These are phyloP conservation scores for Eurosta solidaginis DNA, from an alignment of 1,140 invertebrate species.

Conservation along the genomic window DNA sequence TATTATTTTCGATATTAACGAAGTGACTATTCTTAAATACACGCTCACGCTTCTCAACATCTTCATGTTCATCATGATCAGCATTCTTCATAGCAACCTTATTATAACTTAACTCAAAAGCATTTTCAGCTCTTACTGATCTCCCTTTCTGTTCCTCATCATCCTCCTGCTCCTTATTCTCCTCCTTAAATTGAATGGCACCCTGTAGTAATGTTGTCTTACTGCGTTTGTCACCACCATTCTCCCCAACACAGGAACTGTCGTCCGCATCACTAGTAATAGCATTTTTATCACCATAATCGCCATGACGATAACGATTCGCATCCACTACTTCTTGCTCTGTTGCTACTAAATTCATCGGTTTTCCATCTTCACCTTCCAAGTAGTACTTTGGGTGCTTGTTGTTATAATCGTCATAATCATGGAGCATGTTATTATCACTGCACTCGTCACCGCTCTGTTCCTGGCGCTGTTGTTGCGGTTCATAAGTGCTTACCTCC, in stretches of 20 bases:
- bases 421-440: slow-evolving; percentile 23
- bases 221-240: slow-evolving; percentile 3
- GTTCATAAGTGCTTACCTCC: neutral
- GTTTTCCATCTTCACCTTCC: neutral
- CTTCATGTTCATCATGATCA: slow-evolving; percentile 22
- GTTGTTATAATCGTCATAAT: slow-evolving; percentile 29
- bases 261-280: slow-evolving; percentile 23
- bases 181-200: slow-evolving; percentile 16
- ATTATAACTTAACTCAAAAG: slow-evolving; percentile 1
- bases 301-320: slow-evolving; percentile 16
- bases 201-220: slow-evolving; percentile 25
- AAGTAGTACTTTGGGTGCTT: neutral
- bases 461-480: neutral
- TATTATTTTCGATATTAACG: slow-evolving; percentile 39
- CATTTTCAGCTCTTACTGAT: slow-evolving; percentile 1
- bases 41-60: neutral
- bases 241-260: slow-evolving; percentile 9
- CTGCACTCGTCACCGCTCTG: neutral
- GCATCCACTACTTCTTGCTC: neutral
- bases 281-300: slow-evolving; percentile 24
- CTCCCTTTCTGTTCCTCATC: neutral
- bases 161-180: neutral
- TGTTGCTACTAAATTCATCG: neutral
- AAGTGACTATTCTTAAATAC: neutral
- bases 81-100: neutral